A percentile compares a stretch with the other conserved stretches of the same genome.
Conservation (phyloP, 1,140 invertebrate species). For the Zaprionus lachaisei region DNA sequence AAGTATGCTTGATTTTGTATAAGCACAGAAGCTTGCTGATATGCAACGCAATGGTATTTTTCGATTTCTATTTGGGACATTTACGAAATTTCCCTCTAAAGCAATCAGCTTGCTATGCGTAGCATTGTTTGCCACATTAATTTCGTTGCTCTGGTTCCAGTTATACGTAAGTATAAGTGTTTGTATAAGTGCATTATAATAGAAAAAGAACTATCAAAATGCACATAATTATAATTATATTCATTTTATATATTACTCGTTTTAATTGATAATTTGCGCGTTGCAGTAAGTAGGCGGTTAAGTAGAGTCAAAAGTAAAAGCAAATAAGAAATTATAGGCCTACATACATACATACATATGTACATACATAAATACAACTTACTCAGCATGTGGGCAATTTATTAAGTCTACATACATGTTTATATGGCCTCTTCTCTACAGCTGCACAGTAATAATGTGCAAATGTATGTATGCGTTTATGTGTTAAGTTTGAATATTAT, state of each 20-base stretch:
- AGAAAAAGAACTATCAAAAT: neutral
- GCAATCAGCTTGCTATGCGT: constrained; percentile 4
- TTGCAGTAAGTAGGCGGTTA: too few species aligned
- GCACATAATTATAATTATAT: neutral
- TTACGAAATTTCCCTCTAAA: constrained; percentile 11
- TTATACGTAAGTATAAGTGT: neutral
- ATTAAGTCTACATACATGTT: neutral
- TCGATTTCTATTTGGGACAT: neutral
- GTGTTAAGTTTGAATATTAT: neutral
- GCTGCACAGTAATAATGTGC: too few species aligned
- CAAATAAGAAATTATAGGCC: neutral
- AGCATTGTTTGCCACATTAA: neutral
- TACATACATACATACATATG: neutral
- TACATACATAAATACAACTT: neutral
- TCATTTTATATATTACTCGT: neutral
- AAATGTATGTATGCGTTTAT: neutral
- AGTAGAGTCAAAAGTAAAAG: neutral
- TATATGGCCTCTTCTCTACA: neutral
- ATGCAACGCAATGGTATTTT: neutral
- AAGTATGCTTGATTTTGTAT: constrained; percentile 23
- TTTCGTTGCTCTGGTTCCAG: neutral
- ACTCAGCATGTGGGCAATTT: neutral
- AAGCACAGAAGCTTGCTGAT: constrained; percentile 2
- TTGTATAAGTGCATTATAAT: too few species aligned
- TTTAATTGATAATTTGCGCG: too few species aligned